Evolutionary conservation across 2,888 invertebrate genomes (phyloP), one percentile per base, ranked within the genome.

Genomic region (Tanypteryx hageni): DNA sequence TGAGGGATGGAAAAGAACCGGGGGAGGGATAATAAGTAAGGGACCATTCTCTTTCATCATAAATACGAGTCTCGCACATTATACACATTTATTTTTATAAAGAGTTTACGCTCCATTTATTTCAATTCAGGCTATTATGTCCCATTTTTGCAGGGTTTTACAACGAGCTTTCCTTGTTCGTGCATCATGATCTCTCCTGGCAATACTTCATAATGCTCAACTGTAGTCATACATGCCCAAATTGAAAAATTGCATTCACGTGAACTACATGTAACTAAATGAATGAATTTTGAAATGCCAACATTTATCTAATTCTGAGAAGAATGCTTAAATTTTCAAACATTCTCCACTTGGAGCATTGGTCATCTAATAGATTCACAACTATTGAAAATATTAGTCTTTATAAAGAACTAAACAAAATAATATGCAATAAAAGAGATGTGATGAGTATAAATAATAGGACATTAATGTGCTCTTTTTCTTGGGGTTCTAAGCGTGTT

Each of bases 61-160:
- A 64, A 89, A 89, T 89, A 64, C 61, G 44, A 64, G 86, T 64
- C 59, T 61, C 27, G 89, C 44, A 64, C 89, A 89, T 89, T 89
- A 89, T 44, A 5, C 89, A 64, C 89, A 64, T 89, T 89, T 64
- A 44, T 64, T 64, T 89, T 89, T 89, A 64, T 18, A 44, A 68
- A 64, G 64, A 64, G 64, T 89, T 89, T 64, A 89, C 89, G 89
- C 61, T 89, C 89, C 89, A 89, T 89, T 89, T 89, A 89, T 89
- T 89, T 68, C 89, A 68, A 89, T 64, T 64, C 89, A 61, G 68
- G 64, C 89, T 64, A 89, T 89, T 89, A 89, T 68, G 27, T 31
- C 44, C 64, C 89, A 27, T 64, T 68, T 89, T 68, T 64, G 44
- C 64, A 7, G 64, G 44, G 68, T 31, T 89, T 89, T 89, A 89